A percentile compares a stretch with the other conserved stretches of the same genome.
These are phyloP conservation scores for Onychostoma macrolepis DNA, from an alignment of 2,113 vertebrate species.

Conservation along the genomic window DNA sequence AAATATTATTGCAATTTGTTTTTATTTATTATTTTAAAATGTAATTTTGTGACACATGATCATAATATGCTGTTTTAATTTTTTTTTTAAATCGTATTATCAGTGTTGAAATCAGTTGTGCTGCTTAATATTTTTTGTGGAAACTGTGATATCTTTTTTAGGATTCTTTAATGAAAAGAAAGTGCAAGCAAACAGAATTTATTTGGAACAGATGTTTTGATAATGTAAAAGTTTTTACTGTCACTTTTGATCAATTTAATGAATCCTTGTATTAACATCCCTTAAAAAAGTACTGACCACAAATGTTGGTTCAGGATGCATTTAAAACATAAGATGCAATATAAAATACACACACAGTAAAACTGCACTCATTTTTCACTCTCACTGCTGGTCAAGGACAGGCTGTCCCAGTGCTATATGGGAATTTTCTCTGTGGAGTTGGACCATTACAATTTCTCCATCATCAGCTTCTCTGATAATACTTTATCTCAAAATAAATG, in stretches of 20 bases:
- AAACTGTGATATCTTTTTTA: too few species aligned
- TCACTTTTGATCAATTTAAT: not conserved
- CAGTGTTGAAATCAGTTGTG: too few species aligned
- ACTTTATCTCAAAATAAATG: not conserved
- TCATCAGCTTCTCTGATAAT: not conserved
- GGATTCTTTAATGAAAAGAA: too few species aligned
- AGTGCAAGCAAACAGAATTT: too few species aligned
- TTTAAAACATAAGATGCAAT: not conserved
- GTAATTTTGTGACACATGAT: too few species aligned
- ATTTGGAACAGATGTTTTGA: not conserved
- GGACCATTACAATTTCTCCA: not conserved
- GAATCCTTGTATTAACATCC: not conserved
- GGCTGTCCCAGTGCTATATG: conserved; percentile 14
- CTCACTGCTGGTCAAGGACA: conserved; percentile 36
- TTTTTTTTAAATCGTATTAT: too few species aligned
- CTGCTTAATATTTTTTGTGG: too few species aligned
- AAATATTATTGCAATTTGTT: too few species aligned
- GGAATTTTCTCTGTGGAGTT: not conserved
- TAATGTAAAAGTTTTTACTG: not conserved
- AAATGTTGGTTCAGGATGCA: not conserved
- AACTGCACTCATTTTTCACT: conserved; percentile 17
- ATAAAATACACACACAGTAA: not conserved
- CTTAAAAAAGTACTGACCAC: not conserved
- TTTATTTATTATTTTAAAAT: too few species aligned
- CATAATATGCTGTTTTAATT: too few species aligned